Percentiles rank a stretch among this genome's conserved stretches.
These are phyloP conservation scores for Macrostomum lignano DNA, from an alignment of 1,140 invertebrate species.

Conservation along the genomic window DNA sequence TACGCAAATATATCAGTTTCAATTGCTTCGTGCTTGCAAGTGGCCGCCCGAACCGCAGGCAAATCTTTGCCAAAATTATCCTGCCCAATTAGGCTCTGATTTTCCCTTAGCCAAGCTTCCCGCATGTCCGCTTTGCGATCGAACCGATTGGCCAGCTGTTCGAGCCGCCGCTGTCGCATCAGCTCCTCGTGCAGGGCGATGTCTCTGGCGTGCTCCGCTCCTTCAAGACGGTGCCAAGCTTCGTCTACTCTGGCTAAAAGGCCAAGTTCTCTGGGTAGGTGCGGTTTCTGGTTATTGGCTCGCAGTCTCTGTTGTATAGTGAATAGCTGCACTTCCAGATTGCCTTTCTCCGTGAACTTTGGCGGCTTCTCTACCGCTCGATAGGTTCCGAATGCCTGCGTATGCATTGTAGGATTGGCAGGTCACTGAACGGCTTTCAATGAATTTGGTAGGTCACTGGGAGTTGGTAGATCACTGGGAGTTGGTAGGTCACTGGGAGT, in stretches of 20 bases:
- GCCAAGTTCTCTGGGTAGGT: constrained; percentile 75
- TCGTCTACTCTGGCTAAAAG: constrained; percentile 99
- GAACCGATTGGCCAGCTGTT: constrained; percentile 83
- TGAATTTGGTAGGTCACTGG: no score
- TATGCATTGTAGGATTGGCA: no score
- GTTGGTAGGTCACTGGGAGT: no score
- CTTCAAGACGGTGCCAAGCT: constrained; percentile 85
- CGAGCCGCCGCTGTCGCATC: constrained; percentile 94
- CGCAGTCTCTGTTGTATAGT: constrained; percentile 85
- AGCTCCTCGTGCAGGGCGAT: no score
- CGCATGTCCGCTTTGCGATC: constrained; percentile 95
- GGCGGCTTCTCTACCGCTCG: no score
- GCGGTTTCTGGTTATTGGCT: constrained; percentile 93
- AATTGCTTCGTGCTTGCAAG: constrained; percentile 97
- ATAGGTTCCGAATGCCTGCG: constrained; percentile 82
- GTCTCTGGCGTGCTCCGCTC: constrained; percentile 88
- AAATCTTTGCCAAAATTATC: constrained; percentile 96
- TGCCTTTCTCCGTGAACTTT: constrained; percentile 98
- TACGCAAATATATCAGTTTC: constrained; percentile 98
- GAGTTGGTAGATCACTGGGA: no score
- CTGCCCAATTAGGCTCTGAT: constrained; percentile 71
- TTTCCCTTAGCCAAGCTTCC: constrained; percentile 93
- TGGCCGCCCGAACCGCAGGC: constrained; percentile 81
- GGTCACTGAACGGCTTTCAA: no score
- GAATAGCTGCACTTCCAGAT: constrained; percentile 80